phyloP scores from a whole-genome alignment of 2,797 vertebrate genomes.

The Eulemur albifrons region DNA sequence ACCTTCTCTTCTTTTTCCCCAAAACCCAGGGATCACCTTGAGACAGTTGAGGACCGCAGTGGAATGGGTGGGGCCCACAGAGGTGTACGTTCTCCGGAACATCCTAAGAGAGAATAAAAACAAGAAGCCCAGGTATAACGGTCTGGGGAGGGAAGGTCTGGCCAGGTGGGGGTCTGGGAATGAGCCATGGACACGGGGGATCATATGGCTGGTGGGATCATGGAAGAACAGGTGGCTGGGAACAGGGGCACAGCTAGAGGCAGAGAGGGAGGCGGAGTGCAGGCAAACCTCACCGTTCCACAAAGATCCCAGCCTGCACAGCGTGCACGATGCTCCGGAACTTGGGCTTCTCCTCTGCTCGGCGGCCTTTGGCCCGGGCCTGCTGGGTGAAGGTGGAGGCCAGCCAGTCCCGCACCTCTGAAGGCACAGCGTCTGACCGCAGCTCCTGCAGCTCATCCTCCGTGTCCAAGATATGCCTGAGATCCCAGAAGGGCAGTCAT shows the following conservation, averaged over 20 bases:
- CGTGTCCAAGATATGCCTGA: conserved; percentile 91
- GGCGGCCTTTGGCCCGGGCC: conserved; percentile 85
- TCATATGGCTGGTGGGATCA: not conserved
- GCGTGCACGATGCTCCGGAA: conserved; percentile 96
- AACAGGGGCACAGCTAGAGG: not conserved
- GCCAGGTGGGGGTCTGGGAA: not conserved
- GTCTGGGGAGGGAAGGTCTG: not conserved
- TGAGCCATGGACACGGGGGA: not conserved
- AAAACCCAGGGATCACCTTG: conserved; percentile 85
- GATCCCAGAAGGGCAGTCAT: not conserved
- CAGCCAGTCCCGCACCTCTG: conserved; percentile 95
- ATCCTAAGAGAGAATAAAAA: conserved; percentile 86
- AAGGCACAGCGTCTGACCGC: conserved; percentile 91
- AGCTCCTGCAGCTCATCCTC: conserved; percentile 95
- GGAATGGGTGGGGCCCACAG: conserved; percentile 92
- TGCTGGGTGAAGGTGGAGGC: conserved; percentile 94
- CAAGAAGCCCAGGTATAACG: not conserved
- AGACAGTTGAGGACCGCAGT: conserved; percentile 90
- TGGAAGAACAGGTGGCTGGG: not conserved
- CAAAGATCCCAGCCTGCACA: conserved; percentile 96
- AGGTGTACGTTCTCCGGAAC: conserved; percentile 93
- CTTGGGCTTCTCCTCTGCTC: conserved; percentile 93
- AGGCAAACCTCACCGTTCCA: conserved; percentile 89
- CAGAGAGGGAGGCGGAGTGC: fast-evolving
- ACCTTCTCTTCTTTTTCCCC: not conserved